Base-by-base conservation (phyloP, 2,888 invertebrate genomes). In the Thymelicus sylvestris region DNA sequence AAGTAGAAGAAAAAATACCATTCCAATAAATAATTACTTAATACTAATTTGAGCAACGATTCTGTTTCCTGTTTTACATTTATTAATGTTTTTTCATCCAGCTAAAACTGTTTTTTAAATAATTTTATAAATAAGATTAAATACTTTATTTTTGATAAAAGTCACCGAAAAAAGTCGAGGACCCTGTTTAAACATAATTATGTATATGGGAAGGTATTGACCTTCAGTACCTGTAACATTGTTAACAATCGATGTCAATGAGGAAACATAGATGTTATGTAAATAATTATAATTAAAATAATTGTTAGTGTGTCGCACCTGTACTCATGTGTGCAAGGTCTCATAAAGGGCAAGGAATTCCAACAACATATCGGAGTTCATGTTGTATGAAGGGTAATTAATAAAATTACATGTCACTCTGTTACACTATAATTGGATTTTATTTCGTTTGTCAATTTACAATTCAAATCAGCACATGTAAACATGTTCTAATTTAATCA, bases 301-400 rank as follows among this genome's bases (percentile, higher is more conserved):
- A 50, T 50, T 50, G 7, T 55, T 55, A 24, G 24, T 59, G 38
- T 59, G 59, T 38, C n/a, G 38, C 59, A 59, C 59, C 38, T 59
- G 59, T 59, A 39, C 7, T 39, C 38, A 13, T 59, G 38, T 39
- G 39, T 39, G 38, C 31, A n/a, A 59, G 39, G 59, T 59, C n/a
- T 59, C 38, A 1, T 38, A 38, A 59, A 55, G 59, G 59, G 59
- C 59, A 59, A 60, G 41, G 60, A 60, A 60, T 60, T 60, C 41
- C n/a, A 60, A 60, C 19, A 57, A 38, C 19, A 41, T 59, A 31
- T 3, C 31, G 5, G 31, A 31, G 31, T 31, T 31, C 55, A 24
- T 8, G 55, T 10, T 55, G 12, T 24, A 24, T 55, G 55, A 55
- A 55, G 19, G 55, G 19, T 19, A 24, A 24, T 12, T 55, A 12